Conservation (phyloP, 2,797 vertebrate genomes). For the Hozukius guyotensis region DNA sequence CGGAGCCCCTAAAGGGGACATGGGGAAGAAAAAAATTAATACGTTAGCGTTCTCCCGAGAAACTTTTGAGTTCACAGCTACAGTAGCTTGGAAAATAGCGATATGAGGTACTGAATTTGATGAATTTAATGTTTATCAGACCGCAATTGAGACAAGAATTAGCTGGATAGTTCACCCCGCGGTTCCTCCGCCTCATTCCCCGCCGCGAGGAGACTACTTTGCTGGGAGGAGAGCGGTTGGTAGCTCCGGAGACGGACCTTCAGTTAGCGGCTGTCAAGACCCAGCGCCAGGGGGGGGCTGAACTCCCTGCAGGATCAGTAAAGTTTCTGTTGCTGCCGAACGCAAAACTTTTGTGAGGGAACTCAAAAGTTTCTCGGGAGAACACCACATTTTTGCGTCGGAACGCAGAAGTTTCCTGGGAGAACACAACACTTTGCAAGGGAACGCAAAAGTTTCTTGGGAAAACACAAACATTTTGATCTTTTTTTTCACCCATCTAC, state of each 20-base stretch:
- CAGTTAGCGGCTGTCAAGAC: background rate
- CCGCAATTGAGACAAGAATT: background rate
- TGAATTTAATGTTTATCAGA: background rate
- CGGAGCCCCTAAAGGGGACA: background rate
- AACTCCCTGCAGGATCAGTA: too few relatives aligned
- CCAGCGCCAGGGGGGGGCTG: too few relatives aligned
- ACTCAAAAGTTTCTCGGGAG: too few relatives aligned
- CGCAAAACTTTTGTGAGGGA: too few relatives aligned
- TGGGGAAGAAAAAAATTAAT: background rate
- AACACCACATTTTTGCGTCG: too few relatives aligned
- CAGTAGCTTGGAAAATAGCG: background rate
- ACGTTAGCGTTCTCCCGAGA: background rate
- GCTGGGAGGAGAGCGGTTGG: background rate
- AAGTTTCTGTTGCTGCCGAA: too few relatives aligned
- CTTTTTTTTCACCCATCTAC: background rate
- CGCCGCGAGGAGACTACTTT: too few relatives aligned
- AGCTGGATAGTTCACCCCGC: background rate
- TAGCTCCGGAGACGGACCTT: background rate
- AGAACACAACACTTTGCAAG: too few relatives aligned
- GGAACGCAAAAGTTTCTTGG: background rate
- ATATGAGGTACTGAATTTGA: background rate
- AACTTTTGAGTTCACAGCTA: background rate
- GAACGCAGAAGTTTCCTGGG: too few relatives aligned
- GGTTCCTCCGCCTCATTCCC: too few relatives aligned
- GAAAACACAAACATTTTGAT: too few relatives aligned